Evolutionary conservation across 2,888 invertebrate genomes (phyloP).

Genomic region (Galerucella nymphaeae): DNA sequence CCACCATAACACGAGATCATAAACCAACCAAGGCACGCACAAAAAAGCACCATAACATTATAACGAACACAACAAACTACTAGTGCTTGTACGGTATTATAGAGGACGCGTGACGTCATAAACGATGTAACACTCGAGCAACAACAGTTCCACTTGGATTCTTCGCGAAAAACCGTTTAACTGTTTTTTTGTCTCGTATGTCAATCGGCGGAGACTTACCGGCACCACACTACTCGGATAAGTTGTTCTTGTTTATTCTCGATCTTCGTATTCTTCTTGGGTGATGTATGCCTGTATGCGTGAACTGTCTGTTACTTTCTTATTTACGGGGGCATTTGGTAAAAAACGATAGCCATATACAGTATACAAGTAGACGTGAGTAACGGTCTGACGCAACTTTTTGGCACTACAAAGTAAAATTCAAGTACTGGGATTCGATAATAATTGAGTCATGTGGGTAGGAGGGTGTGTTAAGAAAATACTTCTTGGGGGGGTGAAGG

Average conservation of each 20-base stretch:
- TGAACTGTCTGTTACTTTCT: constrained; percentile 10
- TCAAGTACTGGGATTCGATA: too few species aligned
- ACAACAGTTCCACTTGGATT: constrained; percentile 28
- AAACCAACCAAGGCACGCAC: constrained; percentile 18
- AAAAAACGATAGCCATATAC: too few species aligned
- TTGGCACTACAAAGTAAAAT: too few species aligned
- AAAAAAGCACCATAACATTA: neutral
- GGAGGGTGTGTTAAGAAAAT: too few species aligned
- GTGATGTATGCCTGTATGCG: too few species aligned
- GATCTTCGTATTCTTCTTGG: neutral
- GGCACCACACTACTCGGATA: constrained; percentile 1
- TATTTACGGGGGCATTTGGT: neutral
- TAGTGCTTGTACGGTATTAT: neutral
- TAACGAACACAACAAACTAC: neutral
- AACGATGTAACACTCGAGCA: constrained; percentile 2
- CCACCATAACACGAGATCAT: constrained; percentile 10
- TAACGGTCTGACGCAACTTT: too few species aligned
- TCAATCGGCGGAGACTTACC: constrained; percentile 8
- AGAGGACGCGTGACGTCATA: constrained; percentile 18
- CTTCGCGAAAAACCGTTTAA: constrained; percentile 23
- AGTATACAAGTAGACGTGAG: too few species aligned
- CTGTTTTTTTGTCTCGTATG: constrained; percentile 2
- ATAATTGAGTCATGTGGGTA: too few species aligned
- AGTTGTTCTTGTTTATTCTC: constrained; percentile 5
- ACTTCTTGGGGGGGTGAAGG: too few species aligned